Percentiles rank a stretch among this genome's conserved stretches.
Evolutionary conservation across 1,140 invertebrate species (phyloP).

Genomic region (Drosophila hydei): DNA sequence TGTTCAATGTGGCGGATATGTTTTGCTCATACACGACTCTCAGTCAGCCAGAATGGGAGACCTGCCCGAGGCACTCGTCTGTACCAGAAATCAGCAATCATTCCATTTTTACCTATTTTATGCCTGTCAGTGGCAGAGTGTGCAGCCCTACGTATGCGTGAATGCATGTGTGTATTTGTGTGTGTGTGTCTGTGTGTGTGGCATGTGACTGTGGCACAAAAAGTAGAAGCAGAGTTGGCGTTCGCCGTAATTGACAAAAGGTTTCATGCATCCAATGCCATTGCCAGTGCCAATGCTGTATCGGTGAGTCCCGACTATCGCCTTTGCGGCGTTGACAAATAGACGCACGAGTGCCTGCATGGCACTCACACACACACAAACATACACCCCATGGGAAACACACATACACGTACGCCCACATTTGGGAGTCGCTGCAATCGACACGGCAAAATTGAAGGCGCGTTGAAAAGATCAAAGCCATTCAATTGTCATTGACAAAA

Average conservation of each 20-base stretch:
- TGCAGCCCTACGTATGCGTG: conserved; percentile 2
- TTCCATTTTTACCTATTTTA: conserved; percentile 74
- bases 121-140: conserved; percentile 43
- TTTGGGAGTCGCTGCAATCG: conserved; percentile 56
- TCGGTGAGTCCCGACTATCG: conserved; percentile 22
- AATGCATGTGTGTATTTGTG: conserved; percentile 12
- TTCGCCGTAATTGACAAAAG: conserved; percentile 75
- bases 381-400: conserved; percentile 33
- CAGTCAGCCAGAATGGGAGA: conserved; percentile 25
- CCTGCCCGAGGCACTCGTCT: conserved; percentile 10
- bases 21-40: conserved; percentile 13
- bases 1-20: conserved; percentile 6
- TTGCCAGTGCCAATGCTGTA: conserved; percentile 22
- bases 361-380: conserved; percentile 18
- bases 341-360: conserved; percentile 63
- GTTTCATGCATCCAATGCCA: conserved; percentile 78
- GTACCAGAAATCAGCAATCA: conserved; percentile 74
- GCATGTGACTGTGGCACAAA: conserved; percentile 28
- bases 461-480: conserved; percentile 77
- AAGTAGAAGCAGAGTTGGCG: conserved; percentile 25
- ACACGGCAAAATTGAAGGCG: conserved; percentile 70
- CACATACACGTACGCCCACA: conserved; percentile 22
- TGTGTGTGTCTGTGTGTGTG: conserved; percentile 19
- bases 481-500: conserved; percentile 74
- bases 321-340: conserved; percentile 57